Base-by-base conservation (phyloP, 2,888 invertebrate species). In the Noctua comes region DNA sequence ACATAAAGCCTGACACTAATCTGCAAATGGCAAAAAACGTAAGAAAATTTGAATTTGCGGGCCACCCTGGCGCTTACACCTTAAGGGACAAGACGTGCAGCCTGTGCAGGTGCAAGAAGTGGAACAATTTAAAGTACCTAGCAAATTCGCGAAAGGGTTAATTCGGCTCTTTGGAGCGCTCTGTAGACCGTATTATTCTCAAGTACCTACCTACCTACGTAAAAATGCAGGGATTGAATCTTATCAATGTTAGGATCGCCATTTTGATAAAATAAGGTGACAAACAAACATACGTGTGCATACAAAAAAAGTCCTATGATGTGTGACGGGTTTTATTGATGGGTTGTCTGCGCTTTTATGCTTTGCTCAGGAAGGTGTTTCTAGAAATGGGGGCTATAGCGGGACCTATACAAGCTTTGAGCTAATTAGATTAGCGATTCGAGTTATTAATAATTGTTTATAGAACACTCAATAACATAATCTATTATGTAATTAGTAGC, bases 371-470 rank as follows among this genome's bases (percentile, higher is more conserved):
- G 5, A 6, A 31, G 62, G 1, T 31, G 36, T 24, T 11, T 24
- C 24, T 43, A 8, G 18, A 27, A 43, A 43, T 57, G 13, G 27
- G 5, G 27, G 36, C 6, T 68, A 10, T 16, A 40, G 54, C 24
- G 21, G 54, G 10, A 65, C n/a, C 6, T 51, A 43, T 4, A 43
- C 43, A 1, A 0, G 7, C 62, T 36, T 46, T 74, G 24, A 31
- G 31, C 43, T 51, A 10, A 43, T 43, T 76, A 66, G 21, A 66
- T 76, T 18, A 46, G 18, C 21, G 36, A 62, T 31, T 62, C 18
- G 2, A 57, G 54, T 66, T 76, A 24, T 40, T 76, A 76, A 76
- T 13, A 57, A 57, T 24, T 76, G 57, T 76, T 59, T 76, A 59
- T 7, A 36, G 21, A 48, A 40, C 21, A 54, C 4, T 36, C 21